Conservation (phyloP, 2,113 vertebrate genomes). For the Struthidea cinerea region DNA sequence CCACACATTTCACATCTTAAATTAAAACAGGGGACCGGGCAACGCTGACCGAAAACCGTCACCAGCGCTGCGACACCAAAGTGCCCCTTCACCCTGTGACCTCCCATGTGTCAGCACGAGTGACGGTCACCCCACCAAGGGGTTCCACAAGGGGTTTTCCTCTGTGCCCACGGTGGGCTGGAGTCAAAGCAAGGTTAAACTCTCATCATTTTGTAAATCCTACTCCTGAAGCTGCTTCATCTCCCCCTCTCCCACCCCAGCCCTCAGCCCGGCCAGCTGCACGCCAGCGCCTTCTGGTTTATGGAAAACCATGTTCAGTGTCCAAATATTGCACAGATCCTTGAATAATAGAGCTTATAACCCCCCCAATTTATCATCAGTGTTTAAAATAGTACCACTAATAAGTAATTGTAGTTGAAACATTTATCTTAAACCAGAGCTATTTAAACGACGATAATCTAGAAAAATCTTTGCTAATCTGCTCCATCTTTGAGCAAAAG, state of each 20-base stretch:
- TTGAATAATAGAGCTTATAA: neutral
- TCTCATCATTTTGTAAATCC: neutral
- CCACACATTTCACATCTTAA: neutral
- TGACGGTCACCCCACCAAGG: fast-evolving
- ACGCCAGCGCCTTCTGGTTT: neutral
- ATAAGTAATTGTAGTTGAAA: neutral
- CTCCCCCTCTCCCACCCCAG: neutral
- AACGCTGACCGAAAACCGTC: neutral
- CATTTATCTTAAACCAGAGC: neutral
- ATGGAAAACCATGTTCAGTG: neutral
- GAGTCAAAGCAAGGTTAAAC: neutral
- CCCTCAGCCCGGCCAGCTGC: neutral
- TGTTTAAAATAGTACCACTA: neutral
- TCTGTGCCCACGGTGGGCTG: fast-evolving
- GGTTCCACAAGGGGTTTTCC: fast-evolving
- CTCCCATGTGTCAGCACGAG: fast-evolving
- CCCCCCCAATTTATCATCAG: neutral
- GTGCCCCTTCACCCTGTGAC: neutral
- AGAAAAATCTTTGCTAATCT: neutral
- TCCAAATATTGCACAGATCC: neutral
- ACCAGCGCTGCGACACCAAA: fast-evolving
- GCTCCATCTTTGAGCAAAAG: neutral
- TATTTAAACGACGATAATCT: neutral
- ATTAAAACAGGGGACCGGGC: neutral
- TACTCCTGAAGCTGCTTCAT: neutral